phyloP scores from a whole-genome alignment of 1,140 invertebrate species.

The Ceratosolen fusciceps region DNA sequence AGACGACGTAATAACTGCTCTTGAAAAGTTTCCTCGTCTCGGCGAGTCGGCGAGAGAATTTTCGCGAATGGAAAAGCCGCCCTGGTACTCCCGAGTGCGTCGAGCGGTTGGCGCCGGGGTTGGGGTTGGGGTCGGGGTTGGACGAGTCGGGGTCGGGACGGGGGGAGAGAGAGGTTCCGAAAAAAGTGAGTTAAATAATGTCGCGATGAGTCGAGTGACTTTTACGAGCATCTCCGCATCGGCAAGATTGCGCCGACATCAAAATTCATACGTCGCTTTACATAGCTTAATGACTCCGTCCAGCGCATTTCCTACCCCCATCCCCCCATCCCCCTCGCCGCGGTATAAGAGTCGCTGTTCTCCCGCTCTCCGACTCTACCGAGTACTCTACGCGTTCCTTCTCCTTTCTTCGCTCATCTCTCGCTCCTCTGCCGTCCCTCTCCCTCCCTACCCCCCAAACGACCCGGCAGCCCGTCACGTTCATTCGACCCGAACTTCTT shows the following conservation, averaged over 20 bases:
- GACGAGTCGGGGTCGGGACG: neutral
- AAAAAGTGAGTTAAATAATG: slow-evolving; percentile 31
- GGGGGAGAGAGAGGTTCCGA: neutral
- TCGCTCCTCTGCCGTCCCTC: neutral
- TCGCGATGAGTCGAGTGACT: slow-evolving; percentile 27
- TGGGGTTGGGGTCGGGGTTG: too few species aligned
- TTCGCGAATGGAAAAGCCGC: neutral
- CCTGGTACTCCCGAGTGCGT: too few species aligned
- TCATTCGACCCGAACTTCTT: neutral
- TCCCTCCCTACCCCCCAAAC: too few species aligned
- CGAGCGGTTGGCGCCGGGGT: too few species aligned
- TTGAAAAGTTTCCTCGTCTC: slow-evolving; percentile 10
- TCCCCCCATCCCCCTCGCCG: neutral
- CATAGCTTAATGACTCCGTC: slow-evolving; percentile 49
- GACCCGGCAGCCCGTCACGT: neutral
- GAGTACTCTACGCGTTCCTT: neutral
- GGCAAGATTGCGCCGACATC: neutral
- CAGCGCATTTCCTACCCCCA: neutral
- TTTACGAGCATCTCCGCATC: neutral
- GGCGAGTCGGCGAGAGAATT: neutral
- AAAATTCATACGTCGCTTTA: slow-evolving; percentile 53
- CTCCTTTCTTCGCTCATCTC: neutral
- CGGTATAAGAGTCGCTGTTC: neutral
- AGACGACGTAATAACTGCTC: neutral
- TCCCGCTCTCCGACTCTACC: neutral